These are phyloP conservation scores for Phrynosoma platyrhinos DNA, from an alignment of 2,113 vertebrate genomes.

Conservation along the genomic window DNA sequence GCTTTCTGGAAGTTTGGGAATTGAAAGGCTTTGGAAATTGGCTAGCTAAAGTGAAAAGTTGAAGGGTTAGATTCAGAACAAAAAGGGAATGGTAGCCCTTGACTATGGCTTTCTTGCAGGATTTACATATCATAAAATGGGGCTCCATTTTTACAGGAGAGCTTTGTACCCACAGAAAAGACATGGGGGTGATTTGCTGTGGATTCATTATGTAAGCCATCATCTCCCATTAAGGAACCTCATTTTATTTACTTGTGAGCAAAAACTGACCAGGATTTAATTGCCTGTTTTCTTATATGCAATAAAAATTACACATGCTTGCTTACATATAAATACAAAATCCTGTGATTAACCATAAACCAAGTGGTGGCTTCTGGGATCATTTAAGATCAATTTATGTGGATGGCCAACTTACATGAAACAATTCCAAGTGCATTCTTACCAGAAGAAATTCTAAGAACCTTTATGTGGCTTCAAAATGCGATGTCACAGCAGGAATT, in stretches of 20 bases:
- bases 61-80: not conserved
- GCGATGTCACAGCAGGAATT: not conserved
- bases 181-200: not conserved
- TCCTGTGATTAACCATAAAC: not conserved
- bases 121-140: not conserved
- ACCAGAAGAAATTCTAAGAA: not conserved
- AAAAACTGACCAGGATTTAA: not conserved
- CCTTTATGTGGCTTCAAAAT: not conserved
- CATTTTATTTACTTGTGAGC: conserved; percentile 13
- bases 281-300: not conserved
- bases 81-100: not conserved
- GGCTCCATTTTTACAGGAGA: not conserved
- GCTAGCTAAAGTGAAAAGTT: not conserved
- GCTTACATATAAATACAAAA: not conserved
- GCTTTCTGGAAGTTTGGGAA: not conserved
- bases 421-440: not conserved
- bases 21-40: not conserved
- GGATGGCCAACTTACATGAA: not conserved
- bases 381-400: not conserved
- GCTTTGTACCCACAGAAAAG: not conserved
- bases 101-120: too few species aligned
- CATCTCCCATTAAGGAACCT: not conserved
- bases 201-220: not conserved
- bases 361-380: not conserved
- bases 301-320: not conserved